Base-by-base conservation (phyloP, 2,888 invertebrate species). In the Odontomyia ornata region DNA sequence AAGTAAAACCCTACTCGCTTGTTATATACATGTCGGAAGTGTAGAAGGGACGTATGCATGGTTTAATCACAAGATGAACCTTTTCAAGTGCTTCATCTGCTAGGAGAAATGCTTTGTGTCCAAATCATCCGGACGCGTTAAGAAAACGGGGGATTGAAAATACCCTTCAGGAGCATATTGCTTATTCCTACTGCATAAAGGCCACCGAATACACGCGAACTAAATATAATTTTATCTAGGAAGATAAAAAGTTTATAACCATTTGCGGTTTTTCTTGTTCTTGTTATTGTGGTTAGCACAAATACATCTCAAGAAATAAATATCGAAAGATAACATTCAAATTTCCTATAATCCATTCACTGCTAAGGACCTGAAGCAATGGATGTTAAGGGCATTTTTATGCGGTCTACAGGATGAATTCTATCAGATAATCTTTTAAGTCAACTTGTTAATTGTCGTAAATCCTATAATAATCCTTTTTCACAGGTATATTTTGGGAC, bases 361-460 rank as follows among this genome's bases (percentile, higher is more conserved):
- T n/a, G n/a, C n/a, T n/a, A n/a, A 56, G 13, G 56, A 13, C 56
- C n/a, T n/a, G n/a, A n/a, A n/a, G 18, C 5, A 52, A 52, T 13
- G 52, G 18, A 52, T 18, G 7, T 5, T 52, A 52, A 52, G 15
- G 5, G n/a, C 60, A 11, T 21, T 60, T 11, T 25, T 25, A 18
- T n/a, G 64, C 64, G 21, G 21, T 21, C 64, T 30, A 28, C 27
- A 9, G n/a, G 28, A n/a, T 25, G 5, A 13, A 30, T 64, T 15
- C 30, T 1, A 27, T 25, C 7, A 25, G 69, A 46, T 69, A 18
- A 69, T 47, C 69, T 25, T 46, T 69, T 69, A 69, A 69, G 69
- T 69, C 69, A 69, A 69, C 69, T 69, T 43, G 69, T 69, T 69
- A 69, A 69, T 69, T 69, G 69, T 69, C 15, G 47, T 23, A 47